phyloP scores from a whole-genome alignment of 2,888 invertebrate species.

The Nemotelus nigrinus region DNA sequence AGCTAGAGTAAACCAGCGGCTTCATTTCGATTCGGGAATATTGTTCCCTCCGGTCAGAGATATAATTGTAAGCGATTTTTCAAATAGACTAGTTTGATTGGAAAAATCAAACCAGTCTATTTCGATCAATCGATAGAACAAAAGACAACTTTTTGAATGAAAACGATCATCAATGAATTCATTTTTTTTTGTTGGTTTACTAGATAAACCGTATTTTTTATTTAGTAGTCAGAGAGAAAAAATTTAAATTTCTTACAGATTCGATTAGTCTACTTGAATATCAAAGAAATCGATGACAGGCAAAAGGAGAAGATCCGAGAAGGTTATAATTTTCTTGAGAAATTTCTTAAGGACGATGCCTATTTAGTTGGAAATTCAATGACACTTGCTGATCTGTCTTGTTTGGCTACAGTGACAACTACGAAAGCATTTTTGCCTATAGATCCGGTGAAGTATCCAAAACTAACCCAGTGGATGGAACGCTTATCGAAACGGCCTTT shows the following conservation, averaged over 20 bases:
- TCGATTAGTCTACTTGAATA: neutral
- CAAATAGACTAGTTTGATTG: neutral
- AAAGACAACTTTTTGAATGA: too few species aligned
- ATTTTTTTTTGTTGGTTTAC: neutral
- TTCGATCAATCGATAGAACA: neutral
- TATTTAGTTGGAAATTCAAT: constrained; percentile 55
- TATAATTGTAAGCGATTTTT: constrained; percentile 20
- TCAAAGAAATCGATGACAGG: constrained; percentile 20
- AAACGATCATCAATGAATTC: too few species aligned
- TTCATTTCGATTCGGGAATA: constrained; percentile 62
- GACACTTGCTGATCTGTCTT: constrained; percentile 59
- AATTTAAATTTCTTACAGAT: constrained; percentile 52
- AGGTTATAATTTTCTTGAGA: constrained; percentile 52
- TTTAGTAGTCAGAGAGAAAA: neutral
- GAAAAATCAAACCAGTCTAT: neutral
- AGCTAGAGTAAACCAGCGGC: constrained; percentile 60
- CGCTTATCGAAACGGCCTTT: constrained; percentile 57
- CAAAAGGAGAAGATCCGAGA: constrained; percentile 51
- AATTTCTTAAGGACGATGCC: constrained; percentile 49
- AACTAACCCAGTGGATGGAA: constrained; percentile 56
- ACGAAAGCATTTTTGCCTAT: constrained; percentile 54
- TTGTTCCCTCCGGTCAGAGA: constrained; percentile 56
- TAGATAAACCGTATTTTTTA: neutral
- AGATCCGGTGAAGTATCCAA: constrained; percentile 55
- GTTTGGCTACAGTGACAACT: constrained; percentile 55